Base-by-base conservation (phyloP, 2,888 invertebrate species). In the Drosophila nr. medialis region DNA sequence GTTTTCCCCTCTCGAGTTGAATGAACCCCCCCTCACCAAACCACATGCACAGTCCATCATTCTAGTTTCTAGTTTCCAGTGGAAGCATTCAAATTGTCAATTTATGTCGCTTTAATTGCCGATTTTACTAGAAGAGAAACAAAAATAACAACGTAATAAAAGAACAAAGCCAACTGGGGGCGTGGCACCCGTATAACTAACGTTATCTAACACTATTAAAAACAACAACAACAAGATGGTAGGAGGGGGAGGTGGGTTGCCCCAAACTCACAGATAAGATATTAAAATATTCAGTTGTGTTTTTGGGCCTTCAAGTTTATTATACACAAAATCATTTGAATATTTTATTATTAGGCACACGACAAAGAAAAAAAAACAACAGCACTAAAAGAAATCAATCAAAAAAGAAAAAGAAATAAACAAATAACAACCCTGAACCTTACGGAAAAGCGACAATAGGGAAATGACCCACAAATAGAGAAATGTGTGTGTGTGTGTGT, bases 261-360 rank as follows among this genome's bases (percentile, higher is more conserved):
- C 42, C 13, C 24, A 11, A 21, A 32, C 40, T n/a, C 49, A 5
- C 32, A 68, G 77, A 77, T 68, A 64, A 64, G 68, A 77, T 72
- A 76, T 50, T 34, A 24, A 32, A 59, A 60, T 54, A 66, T 42
- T 32, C 38, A 18, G 10, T n/a, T 6, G 1, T 13, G 40, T 34
- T 40, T 42, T 61, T 53, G 48, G 45, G 48, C 68, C 64, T 66
- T 73, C 64, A 81, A 73, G 71, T 84, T 84, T 84, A 84, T 84
- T 86, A 86, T 86, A 84, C 86, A 84, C 87, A 84, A 86, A 84
- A 82, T 72, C 77, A 80, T 84, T 84, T 86, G 84, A 80, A 83
- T 85, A 83, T 87, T 83, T 45, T 45, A 45, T 45, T 83, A 83
- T 79, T 75, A 69, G 66, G 45, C 65, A 67, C 64, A 75, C 30